phyloP scores from a whole-genome alignment of 2,797 vertebrate genomes.

The Leuciscus waleckii region DNA sequence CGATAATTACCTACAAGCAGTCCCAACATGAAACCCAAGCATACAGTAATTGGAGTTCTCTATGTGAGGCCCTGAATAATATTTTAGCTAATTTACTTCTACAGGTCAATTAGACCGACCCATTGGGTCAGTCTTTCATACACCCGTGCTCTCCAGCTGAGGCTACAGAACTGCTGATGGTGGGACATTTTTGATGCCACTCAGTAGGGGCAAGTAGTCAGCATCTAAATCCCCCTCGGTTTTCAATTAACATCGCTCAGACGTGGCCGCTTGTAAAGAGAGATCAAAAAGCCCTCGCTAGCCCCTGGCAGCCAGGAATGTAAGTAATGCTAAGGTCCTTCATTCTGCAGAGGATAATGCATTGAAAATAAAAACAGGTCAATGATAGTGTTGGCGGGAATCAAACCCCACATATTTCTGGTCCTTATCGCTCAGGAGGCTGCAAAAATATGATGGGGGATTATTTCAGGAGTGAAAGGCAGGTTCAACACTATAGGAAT shows the following conservation, averaged over 20 bases:
- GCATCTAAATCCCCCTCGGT: slow-evolving; percentile 60
- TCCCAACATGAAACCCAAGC: slow-evolving; percentile 9
- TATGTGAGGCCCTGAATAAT: slow-evolving; percentile 16
- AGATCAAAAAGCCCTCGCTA: slow-evolving; percentile 65
- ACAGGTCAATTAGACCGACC: slow-evolving; percentile 37
- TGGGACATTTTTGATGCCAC: slow-evolving; percentile 59
- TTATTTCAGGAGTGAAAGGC: slow-evolving; percentile 38
- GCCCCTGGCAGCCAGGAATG: slow-evolving; percentile 63
- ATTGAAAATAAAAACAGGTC: slow-evolving; percentile 61
- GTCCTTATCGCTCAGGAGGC: slow-evolving; percentile 39
- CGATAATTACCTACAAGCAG: neutral
- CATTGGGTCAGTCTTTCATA: slow-evolving; percentile 36
- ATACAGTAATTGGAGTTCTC: slow-evolving; percentile 36
- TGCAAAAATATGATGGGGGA: slow-evolving; percentile 24
- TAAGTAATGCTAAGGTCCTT: slow-evolving; percentile 60
- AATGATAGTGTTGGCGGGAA: slow-evolving; percentile 47
- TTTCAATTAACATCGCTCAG: slow-evolving; percentile 67
- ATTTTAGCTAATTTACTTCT: slow-evolving; percentile 40
- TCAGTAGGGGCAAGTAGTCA: slow-evolving; percentile 59
- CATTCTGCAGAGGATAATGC: slow-evolving; percentile 52
- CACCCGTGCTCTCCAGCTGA: slow-evolving; percentile 33
- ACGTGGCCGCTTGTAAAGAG: slow-evolving; percentile 55
- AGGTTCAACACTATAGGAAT: slow-evolving; percentile 21
- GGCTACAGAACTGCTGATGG: slow-evolving; percentile 56
- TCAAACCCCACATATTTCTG: slow-evolving; percentile 49